Base-by-base conservation (phyloP, 2,888 invertebrate species). In the Erebia ligea region DNA sequence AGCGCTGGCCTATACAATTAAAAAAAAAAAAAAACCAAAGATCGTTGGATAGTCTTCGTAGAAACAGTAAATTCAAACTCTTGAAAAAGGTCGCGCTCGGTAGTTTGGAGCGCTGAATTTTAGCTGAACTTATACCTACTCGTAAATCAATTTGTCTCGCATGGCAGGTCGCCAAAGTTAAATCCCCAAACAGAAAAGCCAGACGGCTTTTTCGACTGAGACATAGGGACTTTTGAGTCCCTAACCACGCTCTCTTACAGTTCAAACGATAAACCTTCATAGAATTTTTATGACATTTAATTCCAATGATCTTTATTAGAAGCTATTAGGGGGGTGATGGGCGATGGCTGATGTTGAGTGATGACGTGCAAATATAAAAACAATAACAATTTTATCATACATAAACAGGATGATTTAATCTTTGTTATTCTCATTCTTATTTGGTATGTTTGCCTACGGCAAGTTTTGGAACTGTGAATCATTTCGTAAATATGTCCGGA, bases 141-240 rank as follows among this genome's bases (percentile, higher is more conserved):
- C 21, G 19, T 62, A 62, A 62, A 62, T 62, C 62, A 62, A 62
- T 45, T 62, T 62, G 48, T 62, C 62, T 48, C 62, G 19, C 21
- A 62, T 48, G 62, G 48, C 62, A 62, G 48, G 19, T 48, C 21
- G 62, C 62, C 62, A 48, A 48, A 48, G 15, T 21, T 48, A 21
- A 48, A 48, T 21, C 45, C 62, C 10, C 48, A 62, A 48, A 21
- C 48, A 48, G 48, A 21, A 62, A 48, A 62, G 19, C 11, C 62
- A 62, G 62, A 62, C 62, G 3, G 17, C 40, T 57, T 34, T 34
- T 34, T 34, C 34, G 34, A 34, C 6, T 34, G 34, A 25, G 25
- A 34, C 34, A 34, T 34, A 34, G 6, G 34, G 1, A 57, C 15
- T 13, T 11, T 21, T 21, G 21, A 19, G 13, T 42, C 42, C 42